phyloP scores from a whole-genome alignment of 2,113 vertebrate species.

The Ornithorhynchus anatinus region DNA sequence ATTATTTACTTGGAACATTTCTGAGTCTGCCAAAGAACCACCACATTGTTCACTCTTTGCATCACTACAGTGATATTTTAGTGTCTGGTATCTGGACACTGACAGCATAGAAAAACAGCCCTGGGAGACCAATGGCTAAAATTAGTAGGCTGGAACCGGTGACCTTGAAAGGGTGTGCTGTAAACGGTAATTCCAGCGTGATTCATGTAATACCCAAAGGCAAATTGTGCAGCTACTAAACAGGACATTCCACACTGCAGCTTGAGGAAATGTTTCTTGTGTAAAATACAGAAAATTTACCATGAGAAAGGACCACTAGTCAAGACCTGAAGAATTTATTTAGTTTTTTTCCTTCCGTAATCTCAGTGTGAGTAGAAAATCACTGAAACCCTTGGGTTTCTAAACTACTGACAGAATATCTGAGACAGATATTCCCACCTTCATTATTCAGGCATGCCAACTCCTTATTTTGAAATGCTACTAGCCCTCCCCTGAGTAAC shows the following conservation, averaged over 20 bases:
- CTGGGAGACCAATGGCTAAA: constrained; percentile 27
- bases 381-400: not conserved
- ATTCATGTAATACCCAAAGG: constrained; percentile 7
- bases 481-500: not conserved
- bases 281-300: not conserved
- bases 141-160: constrained; percentile 33
- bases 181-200: not conserved
- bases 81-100: constrained; percentile 14
- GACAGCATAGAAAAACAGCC: constrained; percentile 25
- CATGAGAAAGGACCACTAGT: not conserved
- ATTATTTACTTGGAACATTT: not conserved
- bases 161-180: constrained; percentile 42
- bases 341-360: not conserved
- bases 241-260: rapidly evolving
- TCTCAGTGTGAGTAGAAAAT: not conserved
- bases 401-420: not conserved
- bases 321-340: not conserved
- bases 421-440: not conserved
- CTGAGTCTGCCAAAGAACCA: not conserved
- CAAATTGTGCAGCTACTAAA: not conserved
- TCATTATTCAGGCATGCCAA: not conserved
- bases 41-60: not conserved
- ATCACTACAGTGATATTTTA: not conserved
- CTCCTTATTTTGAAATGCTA: not conserved
- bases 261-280: not conserved